Evolutionary conservation across 2,888 invertebrate genomes (phyloP).

Genomic region (Phaedon cochleariae): DNA sequence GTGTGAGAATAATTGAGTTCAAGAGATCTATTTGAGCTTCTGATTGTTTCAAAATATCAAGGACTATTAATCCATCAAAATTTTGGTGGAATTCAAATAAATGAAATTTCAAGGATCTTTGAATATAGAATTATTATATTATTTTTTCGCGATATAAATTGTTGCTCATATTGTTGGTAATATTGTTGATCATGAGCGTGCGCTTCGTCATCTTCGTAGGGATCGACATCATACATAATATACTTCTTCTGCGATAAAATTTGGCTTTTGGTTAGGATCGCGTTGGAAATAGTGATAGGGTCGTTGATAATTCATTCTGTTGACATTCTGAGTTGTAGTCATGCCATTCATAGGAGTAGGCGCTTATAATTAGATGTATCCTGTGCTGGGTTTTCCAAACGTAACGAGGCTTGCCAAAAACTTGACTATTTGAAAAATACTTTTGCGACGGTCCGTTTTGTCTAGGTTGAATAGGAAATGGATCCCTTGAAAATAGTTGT

Average conservation of each 20-base stretch:
- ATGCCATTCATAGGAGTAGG: no score
- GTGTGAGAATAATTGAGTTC: not conserved
- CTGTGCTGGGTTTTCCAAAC: no score
- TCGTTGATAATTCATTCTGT: no score
- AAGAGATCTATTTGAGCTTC: not conserved
- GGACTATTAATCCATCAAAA: slow-evolving; percentile 1
- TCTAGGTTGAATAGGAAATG: no score
- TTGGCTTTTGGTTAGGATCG: no score
- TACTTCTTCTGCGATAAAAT: not conserved
- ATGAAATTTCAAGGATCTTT: slow-evolving; percentile 5
- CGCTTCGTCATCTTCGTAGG: not conserved
- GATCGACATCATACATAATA: not conserved
- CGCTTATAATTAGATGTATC: no score
- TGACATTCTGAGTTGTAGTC: no score
- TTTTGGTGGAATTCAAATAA: slow-evolving; percentile 5
- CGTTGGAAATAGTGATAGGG: no score
- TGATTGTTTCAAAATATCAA: not conserved
- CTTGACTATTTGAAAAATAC: no score
- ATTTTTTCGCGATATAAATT: not conserved
- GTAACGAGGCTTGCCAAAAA: no score
- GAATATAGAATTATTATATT: not conserved
- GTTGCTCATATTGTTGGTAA: not conserved
- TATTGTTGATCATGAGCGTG: not conserved
- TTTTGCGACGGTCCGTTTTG: no score
- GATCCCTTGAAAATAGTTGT: no score